Evolutionary conservation across 1,140 invertebrate species (phyloP).

Genomic region (Vanessa tameamea): DNA sequence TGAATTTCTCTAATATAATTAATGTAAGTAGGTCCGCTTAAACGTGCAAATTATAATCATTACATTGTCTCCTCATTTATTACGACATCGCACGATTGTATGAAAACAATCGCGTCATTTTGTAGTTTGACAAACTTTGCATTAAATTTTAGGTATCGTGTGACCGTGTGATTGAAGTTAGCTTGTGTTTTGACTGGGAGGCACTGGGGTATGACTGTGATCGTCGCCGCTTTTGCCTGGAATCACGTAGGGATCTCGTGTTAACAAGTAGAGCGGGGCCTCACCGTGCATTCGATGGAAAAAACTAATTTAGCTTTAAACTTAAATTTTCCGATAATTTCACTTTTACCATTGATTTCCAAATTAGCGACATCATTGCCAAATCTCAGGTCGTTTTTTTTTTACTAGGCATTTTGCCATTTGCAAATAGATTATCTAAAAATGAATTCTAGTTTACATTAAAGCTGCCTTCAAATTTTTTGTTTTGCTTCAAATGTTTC

Average conservation of each 20-base stretch:
- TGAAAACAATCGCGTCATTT: constrained; percentile 41
- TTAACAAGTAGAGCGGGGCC: constrained; percentile 4
- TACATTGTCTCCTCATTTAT: constrained; percentile 20
- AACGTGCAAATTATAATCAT: constrained; percentile 37
- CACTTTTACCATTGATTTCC: no score
- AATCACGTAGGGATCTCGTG: constrained; percentile 20
- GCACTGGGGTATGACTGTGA: constrained; percentile 50
- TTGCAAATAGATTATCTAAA: no score
- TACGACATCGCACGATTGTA: constrained; percentile 43
- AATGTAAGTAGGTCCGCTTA: constrained; percentile 31
- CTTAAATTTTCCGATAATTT: no score
- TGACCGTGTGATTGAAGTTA: constrained; percentile 49
- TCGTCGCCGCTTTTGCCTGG: constrained; percentile 33
- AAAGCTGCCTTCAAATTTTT: no score
- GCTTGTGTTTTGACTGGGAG: constrained; percentile 53
- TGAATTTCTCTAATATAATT: constrained; percentile 21
- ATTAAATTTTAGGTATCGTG: constrained; percentile 47
- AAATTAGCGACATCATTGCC: no score
- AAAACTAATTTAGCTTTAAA: background rate
- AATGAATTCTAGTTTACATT: no score
- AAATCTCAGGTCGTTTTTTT: no score
- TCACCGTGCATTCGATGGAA: background rate
- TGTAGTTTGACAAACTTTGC: constrained; percentile 35
- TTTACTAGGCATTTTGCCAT: no score
- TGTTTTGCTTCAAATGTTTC: no score